Evolutionary conservation across 2,113 vertebrate species (phyloP).

Genomic region (Dermatemys mawii): DNA sequence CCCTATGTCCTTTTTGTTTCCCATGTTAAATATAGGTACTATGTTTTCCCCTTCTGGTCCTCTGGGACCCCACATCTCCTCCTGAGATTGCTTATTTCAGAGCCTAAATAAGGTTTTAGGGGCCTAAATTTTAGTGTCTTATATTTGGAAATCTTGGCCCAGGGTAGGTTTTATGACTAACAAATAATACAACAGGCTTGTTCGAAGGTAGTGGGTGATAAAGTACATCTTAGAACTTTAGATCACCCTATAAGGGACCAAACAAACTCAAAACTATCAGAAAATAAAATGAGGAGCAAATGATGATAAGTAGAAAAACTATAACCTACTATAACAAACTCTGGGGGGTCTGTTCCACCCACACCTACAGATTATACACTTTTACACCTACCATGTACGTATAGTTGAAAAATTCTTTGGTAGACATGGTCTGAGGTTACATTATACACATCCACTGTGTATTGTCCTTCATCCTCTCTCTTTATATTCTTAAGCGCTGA

Average conservation of each 20-base stretch:
- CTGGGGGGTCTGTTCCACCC: neutral
- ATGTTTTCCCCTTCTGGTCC: neutral
- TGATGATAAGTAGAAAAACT: neutral
- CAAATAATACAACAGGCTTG: neutral
- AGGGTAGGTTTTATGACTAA: neutral
- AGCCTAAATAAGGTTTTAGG: conserved; percentile 3
- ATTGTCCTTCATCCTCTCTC: neutral
- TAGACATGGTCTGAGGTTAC: neutral
- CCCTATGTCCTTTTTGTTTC: neutral
- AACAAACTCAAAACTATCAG: neutral
- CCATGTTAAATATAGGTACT: neutral
- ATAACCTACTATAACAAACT: rapidly evolving
- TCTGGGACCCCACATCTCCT: neutral
- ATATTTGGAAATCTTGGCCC: neutral
- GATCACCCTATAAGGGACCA: neutral
- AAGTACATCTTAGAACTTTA: neutral
- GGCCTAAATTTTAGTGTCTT: neutral
- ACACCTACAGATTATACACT: neutral
- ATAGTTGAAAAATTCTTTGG: neutral
- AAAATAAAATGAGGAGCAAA: conserved; percentile 6
- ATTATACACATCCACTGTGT: rapidly evolving
- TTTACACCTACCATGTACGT: neutral
- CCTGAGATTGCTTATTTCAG: neutral
- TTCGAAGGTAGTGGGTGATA: too few relatives aligned
- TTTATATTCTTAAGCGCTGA: rapidly evolving